Evolutionary conservation across 2,888 invertebrate genomes (phyloP), one percentile per base, ranked within the genome.

Genomic region (Dryadula phaetusa): DNA sequence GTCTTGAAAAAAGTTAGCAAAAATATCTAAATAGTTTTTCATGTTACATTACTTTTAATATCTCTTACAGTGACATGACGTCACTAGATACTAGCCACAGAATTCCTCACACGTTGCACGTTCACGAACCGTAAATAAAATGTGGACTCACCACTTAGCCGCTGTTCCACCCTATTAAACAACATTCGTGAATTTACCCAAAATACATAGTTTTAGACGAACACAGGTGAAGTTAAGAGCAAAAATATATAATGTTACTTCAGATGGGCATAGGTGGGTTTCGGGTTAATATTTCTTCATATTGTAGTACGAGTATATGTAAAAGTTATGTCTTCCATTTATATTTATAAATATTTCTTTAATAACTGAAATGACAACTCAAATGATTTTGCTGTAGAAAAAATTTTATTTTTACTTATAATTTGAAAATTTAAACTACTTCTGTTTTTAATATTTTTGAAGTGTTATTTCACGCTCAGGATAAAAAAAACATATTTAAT

Each of bases 91-190:
- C 60, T 25, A 46, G 52, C 56, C 47, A 56, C 22, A 37, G 60
- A 60, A 69, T 69, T 66, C 69, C 54, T 46, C 63, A 66, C 69
- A 66, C 69, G 69, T 69, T 62, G 62, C 32, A 42, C 22, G 56
- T 28, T 37, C 60, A 47, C 66, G 63, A 80, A 73, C 80, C 82
- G 79, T 82, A 79, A 84, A 82, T 83, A 84, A 85, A 83, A 82
- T 82, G 80, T 81, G 79, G 80, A 76, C 77, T 74, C 77, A 74
- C 78, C 79, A 82, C 83, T 84, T 80, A 82, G 77, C 65, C 71
- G 76, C 68, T 72, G 81, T 83, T 84, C 78, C 83, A 73, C 66
- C 64, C 83, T 82, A 82, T 84, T 83, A 82, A 76, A 76, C 77
- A 73, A 70, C 71, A 72, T 74, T 66, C 64, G 34, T 60, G 53